These are phyloP conservation scores for Drosophila melanogaster DNA, from an alignment of 1,140 invertebrate genomes.

Conservation along the genomic window Release_6_plus_ISO1_MT NT_037436.4:5277501-5278000, in stretches of 20 bases:
- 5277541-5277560: constrained; percentile 50
- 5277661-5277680: constrained; percentile 59
- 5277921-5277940: constrained; percentile 58
- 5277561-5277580: constrained; percentile 30
- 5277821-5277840: constrained; percentile 1
- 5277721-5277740: constrained; percentile 14
- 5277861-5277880: constrained; percentile 63
- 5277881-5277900: constrained; percentile 67
- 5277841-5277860: constrained; percentile 42
- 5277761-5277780: constrained; percentile 44
- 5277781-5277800: constrained; percentile 34
- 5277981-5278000: no score
- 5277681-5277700: constrained; percentile 42
- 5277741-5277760: constrained; percentile 14
- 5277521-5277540: constrained; percentile 56
- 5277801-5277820: constrained; percentile 21
- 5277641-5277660: constrained; percentile 53
- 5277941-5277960: constrained; percentile 57
- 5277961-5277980: constrained; percentile 29
- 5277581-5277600: background rate
- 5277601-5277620: constrained; percentile 42
- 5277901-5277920: constrained; percentile 63
- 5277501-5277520: constrained; percentile 49
- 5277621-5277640: constrained; percentile 39
- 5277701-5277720: constrained; percentile 23